These are phyloP conservation scores for Aphidius ervi DNA, from an alignment of 1,140 invertebrate genomes.

Conservation along the genomic window DNA sequence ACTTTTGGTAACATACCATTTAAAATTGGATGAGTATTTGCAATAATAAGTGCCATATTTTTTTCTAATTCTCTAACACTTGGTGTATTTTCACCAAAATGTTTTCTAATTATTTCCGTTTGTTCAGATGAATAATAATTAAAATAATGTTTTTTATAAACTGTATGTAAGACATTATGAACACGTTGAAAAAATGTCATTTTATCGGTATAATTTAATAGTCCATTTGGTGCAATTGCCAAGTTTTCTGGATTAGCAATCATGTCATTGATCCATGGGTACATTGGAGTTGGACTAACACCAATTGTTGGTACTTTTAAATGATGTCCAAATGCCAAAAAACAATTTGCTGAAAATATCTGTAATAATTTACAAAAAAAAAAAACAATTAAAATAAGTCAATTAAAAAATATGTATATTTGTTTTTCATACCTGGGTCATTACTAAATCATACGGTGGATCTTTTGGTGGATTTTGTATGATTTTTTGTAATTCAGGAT, in stretches of 20 bases:
- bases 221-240: conserved; percentile 58
- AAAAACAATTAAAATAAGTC: too few species aligned
- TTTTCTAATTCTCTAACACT: conserved; percentile 44
- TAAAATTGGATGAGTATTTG: conserved; percentile 57
- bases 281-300: conserved; percentile 55
- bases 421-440: conserved; percentile 27
- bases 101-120: conserved; percentile 36
- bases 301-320: conserved; percentile 59
- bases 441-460: conserved; percentile 34
- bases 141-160: conserved; percentile 25
- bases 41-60: conserved; percentile 53
- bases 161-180: conserved; percentile 44
- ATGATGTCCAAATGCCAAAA: conserved; percentile 53
- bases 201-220: conserved; percentile 51
- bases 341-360: conserved; percentile 45
- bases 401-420: too few species aligned
- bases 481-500: conserved; percentile 28
- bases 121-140: conserved; percentile 29
- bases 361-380: conserved; percentile 19
- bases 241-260: conserved; percentile 61
- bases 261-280: conserved; percentile 61
- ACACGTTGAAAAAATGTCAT: conserved; percentile 61
- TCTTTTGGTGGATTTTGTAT: conserved; percentile 31
- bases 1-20: conserved; percentile 49
- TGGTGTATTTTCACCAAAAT: conserved; percentile 45